These are phyloP conservation scores for Tenebrosternarchus preto DNA, from an alignment of 2,113 vertebrate genomes.

Conservation along the genomic window DNA sequence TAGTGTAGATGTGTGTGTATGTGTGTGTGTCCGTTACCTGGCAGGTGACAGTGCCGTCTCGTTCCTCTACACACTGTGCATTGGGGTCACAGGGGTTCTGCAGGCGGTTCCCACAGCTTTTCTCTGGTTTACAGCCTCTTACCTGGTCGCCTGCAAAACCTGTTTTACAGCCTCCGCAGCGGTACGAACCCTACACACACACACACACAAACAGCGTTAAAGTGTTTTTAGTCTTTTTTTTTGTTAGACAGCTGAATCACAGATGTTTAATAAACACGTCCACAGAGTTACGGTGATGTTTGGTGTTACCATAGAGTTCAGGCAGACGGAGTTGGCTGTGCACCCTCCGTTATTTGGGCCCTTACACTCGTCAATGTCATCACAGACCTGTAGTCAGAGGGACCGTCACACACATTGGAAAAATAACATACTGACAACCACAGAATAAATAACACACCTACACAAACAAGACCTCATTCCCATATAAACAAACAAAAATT, in stretches of 20 bases:
- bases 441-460: neutral
- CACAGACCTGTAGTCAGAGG: conserved; percentile 69
- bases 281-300: neutral
- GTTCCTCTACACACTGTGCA: conserved; percentile 81
- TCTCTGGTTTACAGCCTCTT: conserved; percentile 85
- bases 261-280: too few relatives aligned
- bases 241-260: too few relatives aligned
- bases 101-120: conserved; percentile 83
- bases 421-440: neutral
- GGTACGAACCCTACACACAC: conserved; percentile 85
- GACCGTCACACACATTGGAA: too few relatives aligned
- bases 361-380: conserved; percentile 91
- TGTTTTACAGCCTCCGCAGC: conserved; percentile 86
- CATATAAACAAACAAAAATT: neutral
- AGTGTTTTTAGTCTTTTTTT: neutral
- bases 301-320: conserved; percentile 88
- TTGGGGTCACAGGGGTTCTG: conserved; percentile 91
- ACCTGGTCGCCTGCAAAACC: conserved; percentile 89
- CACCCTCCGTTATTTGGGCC: conserved; percentile 83
- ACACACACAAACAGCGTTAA: neutral
- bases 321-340: conserved; percentile 86
- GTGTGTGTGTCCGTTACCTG: conserved; percentile 69
- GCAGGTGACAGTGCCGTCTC: conserved; percentile 84
- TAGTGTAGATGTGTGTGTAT: neutral
- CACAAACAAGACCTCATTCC: neutral